Evolutionary conservation across 2,113 vertebrate genomes (phyloP), one percentile per base, ranked within the genome.

Genomic region (Beaufortia kweichowensis): DNA sequence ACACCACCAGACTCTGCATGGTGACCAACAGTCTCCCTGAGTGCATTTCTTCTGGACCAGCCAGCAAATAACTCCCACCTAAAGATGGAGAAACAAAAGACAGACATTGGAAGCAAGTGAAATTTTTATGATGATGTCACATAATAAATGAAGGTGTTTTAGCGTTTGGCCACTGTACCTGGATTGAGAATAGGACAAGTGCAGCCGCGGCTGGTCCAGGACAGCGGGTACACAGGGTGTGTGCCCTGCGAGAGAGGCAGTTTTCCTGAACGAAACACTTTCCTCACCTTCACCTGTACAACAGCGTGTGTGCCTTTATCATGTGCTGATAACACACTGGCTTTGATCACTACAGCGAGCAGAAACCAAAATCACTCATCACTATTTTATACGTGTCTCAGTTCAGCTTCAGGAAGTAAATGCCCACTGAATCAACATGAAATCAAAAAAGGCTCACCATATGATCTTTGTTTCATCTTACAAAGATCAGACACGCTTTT

Each of bases 251-350:
- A 66, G 19, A 95, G 91, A 9, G 87, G 75, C 77, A 91, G 87
- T 79, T 86, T 88, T 23, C 92, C 89, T 0, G 92, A 93, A 56
- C 89, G 93, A 46, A 96, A 85, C 56, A 95, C 89, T 78, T 96
- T 95, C 66, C 90, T 91, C 24, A 96, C 92, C 84, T 95, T 95
- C 67, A 96, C 92, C 21, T 88, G 84, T 15, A 96, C 94, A 81
- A 96, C 95, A 3, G 93, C 95, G 0, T 96, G 93, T 17, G 92
- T 95, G 62, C 95, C 95, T 88, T 95, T 95, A 91, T 96, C 95
- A 14, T 96, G 91, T 71, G 95, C 95, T 1, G 95, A 94, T 46
- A 96, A 84, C 70, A 96, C 93, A 39, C 91, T 94, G 80, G 90
- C 95, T 82, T 94, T 96, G 85, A 96, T 94, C 79, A 94, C 95